Base-by-base conservation (phyloP, 37 sponge, comb jelly and placozoan species). In the Ianthella basta region DNA sequence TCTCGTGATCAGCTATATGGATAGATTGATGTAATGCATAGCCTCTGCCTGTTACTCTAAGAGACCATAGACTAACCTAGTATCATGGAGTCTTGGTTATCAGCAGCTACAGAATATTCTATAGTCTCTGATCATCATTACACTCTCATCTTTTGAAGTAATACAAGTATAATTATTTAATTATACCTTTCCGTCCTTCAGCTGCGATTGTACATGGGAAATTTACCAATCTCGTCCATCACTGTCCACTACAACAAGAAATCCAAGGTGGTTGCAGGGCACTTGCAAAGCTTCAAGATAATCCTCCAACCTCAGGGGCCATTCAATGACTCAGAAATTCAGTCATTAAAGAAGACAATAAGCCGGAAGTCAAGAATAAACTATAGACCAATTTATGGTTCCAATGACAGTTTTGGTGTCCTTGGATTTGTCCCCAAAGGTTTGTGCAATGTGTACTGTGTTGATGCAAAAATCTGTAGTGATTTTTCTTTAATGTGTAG, bases 221-320 rank as follows among this genome's bases (percentile, higher is more conserved):
- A n/a, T n/a, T 69, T 69, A 18, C 70, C 70, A 34, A 33, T 69
- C 1, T 32, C 70, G 18, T 3, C 18, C 18, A 18, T 69, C 34
- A 69, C 70, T n/a, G 35, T 69, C 32, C 70, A 69, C 34, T 35
- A 69, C 34, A 69, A 69, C 70, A 69, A 69, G 70, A 1, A 30
- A 30, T 69, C 70, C 19, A 69, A 69, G 34, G 35, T 69, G 12
- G 19, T 32, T 35, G 10, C 10, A 6, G 70, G 70, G 34, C 34
- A 34, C 27, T 16, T 69, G 18, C 70, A 69, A 30, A 69, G 70
- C 34, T 69, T 69, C 70, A 69, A 69, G 70, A 30, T 30, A 18
- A 16, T 13, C 1, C 70, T 69, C 35, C 70, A 35, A n/a, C 27
- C 32, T 33, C 33, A 30, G 18, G 19, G 35, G 35, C 29, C 19